Percentiles rank a stretch among this genome's conserved stretches.
Evolutionary conservation across 1,140 invertebrate species (phyloP).

Genomic region (Orchesella cincta): DNA sequence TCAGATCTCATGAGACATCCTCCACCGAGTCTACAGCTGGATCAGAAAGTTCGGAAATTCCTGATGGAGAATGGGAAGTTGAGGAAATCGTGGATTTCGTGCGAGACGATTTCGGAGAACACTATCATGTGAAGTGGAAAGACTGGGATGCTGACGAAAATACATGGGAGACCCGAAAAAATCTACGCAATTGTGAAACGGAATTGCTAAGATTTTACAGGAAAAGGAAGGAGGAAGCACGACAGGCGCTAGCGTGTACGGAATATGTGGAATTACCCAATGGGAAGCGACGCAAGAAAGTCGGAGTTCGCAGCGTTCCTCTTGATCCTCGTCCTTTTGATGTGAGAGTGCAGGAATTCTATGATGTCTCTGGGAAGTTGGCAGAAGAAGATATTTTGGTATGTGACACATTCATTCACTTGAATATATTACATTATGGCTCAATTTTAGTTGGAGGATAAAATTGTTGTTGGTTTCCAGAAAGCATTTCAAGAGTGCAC

Average conservation of each 20-base stretch:
- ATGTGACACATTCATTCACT: too few species aligned
- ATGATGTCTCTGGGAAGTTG: background rate
- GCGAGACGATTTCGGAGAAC: conserved; percentile 33
- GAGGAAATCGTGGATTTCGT: conserved; percentile 52
- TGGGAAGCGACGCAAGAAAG: conserved; percentile 44
- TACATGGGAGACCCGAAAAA: conserved; percentile 43
- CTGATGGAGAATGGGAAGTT: conserved; percentile 51
- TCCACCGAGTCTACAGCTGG: too few species aligned
- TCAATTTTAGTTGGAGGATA: too few species aligned
- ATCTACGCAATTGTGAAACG: conserved; percentile 40
- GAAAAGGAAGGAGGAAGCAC: conserved; percentile 42
- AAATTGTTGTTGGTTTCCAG: too few species aligned
- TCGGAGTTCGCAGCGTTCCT: conserved; percentile 27
- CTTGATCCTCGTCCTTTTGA: conserved; percentile 44
- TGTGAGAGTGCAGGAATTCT: conserved; percentile 31
- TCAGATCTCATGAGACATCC: too few species aligned
- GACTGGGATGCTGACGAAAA: conserved; percentile 44
- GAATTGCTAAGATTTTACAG: conserved; percentile 37
- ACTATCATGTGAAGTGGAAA: conserved; percentile 49
- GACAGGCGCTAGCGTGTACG: conserved; percentile 51
- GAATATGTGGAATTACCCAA: background rate
- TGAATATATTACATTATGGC: too few species aligned
- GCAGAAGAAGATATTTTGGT: conserved; percentile 40
- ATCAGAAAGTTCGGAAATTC: too few species aligned
- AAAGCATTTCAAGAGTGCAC: background rate